phyloP scores from a whole-genome alignment of 2,113 vertebrate genomes.

The Acrocephalus kingi region DNA sequence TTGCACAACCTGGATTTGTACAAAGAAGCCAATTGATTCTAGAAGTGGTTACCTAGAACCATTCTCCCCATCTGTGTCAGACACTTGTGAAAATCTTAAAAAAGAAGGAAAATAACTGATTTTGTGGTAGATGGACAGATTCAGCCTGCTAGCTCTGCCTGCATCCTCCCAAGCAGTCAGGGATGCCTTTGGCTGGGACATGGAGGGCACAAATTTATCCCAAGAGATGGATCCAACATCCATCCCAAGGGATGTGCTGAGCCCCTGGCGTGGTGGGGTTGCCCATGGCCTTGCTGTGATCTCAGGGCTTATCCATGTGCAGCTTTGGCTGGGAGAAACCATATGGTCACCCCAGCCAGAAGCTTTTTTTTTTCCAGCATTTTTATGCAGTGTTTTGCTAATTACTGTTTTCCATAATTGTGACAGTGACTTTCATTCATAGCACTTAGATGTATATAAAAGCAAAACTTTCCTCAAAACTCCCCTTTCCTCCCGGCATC shows the following conservation, averaged over 20 bases:
- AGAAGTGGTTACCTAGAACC: not conserved
- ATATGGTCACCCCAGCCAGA: not conserved
- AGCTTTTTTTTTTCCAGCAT: not conserved
- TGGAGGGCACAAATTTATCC: not conserved
- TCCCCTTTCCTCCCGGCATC: not conserved
- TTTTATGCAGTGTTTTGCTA: not conserved
- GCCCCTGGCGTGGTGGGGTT: not conserved
- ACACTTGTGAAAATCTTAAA: not conserved
- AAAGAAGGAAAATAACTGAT: not conserved
- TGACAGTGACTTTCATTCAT: not conserved
- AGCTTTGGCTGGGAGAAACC: not conserved
- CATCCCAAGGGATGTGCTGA: not conserved
- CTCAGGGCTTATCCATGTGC: not conserved
- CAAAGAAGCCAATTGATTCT: not conserved
- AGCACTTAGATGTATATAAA: not conserved
- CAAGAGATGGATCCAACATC: not conserved
- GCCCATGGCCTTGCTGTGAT: not conserved
- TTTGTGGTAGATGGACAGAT: not conserved
- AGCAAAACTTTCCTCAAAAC: not conserved
- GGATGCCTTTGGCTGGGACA: not conserved
- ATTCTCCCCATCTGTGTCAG: not conserved
- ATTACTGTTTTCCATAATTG: not conserved
- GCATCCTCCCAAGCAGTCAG: rapidly evolving
- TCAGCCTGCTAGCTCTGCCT: not conserved
- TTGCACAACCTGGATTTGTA: not conserved